Evolutionary conservation across 1,140 invertebrate genomes (phyloP).

Genomic region (Panulirus ornatus): DNA sequence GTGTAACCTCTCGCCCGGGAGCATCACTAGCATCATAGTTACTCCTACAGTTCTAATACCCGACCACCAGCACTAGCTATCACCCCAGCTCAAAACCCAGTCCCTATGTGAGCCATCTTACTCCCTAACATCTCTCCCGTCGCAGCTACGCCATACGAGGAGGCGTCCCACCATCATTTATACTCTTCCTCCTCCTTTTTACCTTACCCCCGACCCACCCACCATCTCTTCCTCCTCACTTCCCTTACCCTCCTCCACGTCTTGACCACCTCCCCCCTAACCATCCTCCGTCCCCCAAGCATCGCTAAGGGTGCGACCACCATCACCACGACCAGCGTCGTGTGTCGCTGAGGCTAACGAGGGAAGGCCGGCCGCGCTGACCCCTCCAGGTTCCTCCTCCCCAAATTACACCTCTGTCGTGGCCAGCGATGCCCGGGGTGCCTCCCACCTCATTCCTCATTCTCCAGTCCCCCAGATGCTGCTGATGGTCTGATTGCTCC

Average conservation of each 20-base stretch:
- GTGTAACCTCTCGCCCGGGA: too few species aligned
- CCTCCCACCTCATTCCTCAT: constrained; percentile 25
- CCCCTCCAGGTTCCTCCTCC: not conserved
- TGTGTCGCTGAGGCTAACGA: constrained; percentile 19
- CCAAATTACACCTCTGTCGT: constrained; percentile 30
- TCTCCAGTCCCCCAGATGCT: not conserved
- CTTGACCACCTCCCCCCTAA: not conserved
- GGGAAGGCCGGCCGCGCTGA: not conserved
- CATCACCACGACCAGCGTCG: not conserved
- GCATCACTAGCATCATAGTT: too few species aligned
- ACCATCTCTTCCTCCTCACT: not conserved
- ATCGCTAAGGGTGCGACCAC: not conserved
- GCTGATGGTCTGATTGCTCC: not conserved
- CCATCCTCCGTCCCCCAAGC: not conserved
- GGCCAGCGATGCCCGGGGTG: constrained; percentile 7
- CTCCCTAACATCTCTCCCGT: too few species aligned
- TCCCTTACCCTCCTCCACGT: not conserved
- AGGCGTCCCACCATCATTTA: not conserved
- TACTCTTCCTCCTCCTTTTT: not conserved
- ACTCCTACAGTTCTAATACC: too few species aligned
- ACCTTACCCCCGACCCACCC: not conserved
- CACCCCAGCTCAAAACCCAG: too few species aligned
- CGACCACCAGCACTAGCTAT: too few species aligned
- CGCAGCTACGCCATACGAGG: too few species aligned
- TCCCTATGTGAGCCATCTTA: too few species aligned